Evolutionary conservation across 1,140 invertebrate genomes (phyloP).

Genomic region (Leptinotarsa undecemlineata): DNA sequence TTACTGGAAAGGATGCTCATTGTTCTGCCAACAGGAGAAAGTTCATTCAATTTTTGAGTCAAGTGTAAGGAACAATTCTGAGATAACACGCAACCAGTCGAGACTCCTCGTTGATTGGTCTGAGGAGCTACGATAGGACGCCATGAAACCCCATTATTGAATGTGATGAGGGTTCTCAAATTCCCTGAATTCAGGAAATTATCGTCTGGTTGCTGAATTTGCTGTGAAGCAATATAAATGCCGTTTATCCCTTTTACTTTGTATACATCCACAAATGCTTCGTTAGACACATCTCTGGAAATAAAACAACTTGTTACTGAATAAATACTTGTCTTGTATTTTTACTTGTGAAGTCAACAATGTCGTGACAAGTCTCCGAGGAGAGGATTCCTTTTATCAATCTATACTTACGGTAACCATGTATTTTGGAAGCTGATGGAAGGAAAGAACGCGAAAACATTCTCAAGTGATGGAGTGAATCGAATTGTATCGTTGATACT

Average conservation of each 20-base stretch:
- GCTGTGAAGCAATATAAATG: neutral
- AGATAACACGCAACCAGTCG: neutral
- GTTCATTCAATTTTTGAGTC: slow-evolving; percentile 4
- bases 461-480: neutral
- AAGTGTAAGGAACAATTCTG: neutral
- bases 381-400: neutral
- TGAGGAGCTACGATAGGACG: neutral
- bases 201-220: neutral
- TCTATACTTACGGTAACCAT: neutral
- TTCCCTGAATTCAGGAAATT: neutral
- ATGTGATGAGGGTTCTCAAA: neutral
- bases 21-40: neutral
- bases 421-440: neutral
- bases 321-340: too few species aligned
- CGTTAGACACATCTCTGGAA: neutral
- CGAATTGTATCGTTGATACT: neutral
- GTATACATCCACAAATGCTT: neutral
- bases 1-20: neutral
- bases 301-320: neutral
- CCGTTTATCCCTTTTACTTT: neutral
- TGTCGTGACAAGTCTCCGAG: too few species aligned
- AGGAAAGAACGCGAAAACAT: slow-evolving; percentile 8
- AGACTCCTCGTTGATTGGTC: neutral
- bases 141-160: neutral
- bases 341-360: too few species aligned